Evolutionary conservation across 2,888 invertebrate species (phyloP), one percentile per base, ranked within the genome.

Genomic region (Drosophila vallismaia): DNA sequence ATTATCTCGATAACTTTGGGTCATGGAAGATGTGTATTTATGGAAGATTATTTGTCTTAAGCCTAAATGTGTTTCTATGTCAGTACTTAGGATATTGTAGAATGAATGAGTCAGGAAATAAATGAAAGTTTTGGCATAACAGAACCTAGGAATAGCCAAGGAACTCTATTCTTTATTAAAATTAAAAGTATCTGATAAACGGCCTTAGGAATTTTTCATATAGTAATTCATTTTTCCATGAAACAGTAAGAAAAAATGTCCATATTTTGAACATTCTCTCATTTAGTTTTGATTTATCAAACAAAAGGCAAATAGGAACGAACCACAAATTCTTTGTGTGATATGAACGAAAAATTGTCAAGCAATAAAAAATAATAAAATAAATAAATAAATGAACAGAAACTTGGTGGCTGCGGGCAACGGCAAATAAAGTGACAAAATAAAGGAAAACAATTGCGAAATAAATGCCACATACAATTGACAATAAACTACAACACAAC

Each of bases 391-490:
- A 72, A 59, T 54, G 44, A 74, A 44, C 59, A 68, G 57, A 63
- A 50, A 50, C 28, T 55, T 24, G 42, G 52, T 4, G 33, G 49
- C 10, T 38, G 54, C 33, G 26, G 51, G 62, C 52, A 8, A n/a
- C 29, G 38, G 71, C 69, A 64, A 48, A 67, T 40, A 75, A 49
- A 68, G 67, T 58, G 66, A 68, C 74, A 64, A 67, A 63, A 69
- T 56, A 74, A 71, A 74, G 75, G 51, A 74, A 74, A 63, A 75
- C 74, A 82, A 86, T 80, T 83, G 78, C 76, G 68, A 72, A 85
- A 86, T 86, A 86, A 86, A 86, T 83, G 82, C 84, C 83, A 80
- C 84, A 84, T 84, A 76, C 86, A 82, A 82, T 82, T 86, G 82
- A 80, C 86, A 83, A 83, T 86, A 81, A 76, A 83, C 76, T 75